phyloP scores from a whole-genome alignment of 35 echinoderm and acorn worm genomes.

The Ophioderma brevispina region DNA sequence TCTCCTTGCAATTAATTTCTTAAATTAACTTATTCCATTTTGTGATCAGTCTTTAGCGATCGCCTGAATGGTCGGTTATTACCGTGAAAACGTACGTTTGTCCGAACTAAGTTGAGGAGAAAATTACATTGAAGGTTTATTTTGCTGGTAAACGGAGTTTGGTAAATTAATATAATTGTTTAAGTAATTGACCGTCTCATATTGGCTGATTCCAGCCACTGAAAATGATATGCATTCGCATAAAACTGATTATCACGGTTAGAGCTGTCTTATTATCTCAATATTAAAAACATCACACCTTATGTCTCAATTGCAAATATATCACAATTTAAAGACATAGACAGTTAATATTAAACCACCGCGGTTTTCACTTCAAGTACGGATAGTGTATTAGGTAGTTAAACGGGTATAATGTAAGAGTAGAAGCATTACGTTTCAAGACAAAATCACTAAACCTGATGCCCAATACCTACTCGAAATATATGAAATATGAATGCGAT shows the following conservation, averaged over 20 bases:
- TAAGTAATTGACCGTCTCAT: not conserved
- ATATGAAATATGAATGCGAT: not conserved
- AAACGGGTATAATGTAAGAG: not conserved
- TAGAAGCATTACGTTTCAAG: not conserved
- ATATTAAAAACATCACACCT: not conserved
- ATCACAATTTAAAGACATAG: not conserved
- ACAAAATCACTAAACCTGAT: not conserved
- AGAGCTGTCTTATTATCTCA: not conserved
- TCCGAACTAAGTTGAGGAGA: not conserved
- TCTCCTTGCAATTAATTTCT: not conserved
- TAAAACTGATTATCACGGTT: not conserved
- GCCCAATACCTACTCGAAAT: not conserved
- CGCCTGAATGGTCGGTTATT: not conserved
- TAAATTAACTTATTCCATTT: constrained; percentile 12
- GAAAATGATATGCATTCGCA: not conserved
- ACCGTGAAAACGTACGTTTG: not conserved
- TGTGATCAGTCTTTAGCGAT: not conserved
- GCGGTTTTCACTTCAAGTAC: not conserved
- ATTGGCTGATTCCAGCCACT: not conserved
- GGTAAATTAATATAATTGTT: not conserved
- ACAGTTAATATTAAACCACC: not conserved
- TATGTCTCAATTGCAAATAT: not conserved
- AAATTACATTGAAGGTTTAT: not conserved
- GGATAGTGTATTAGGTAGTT: not conserved
- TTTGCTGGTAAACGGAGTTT: not conserved